Conservation (phyloP, 2,113 vertebrate genomes). For the Sarotherodon lohbergeri region DNA sequence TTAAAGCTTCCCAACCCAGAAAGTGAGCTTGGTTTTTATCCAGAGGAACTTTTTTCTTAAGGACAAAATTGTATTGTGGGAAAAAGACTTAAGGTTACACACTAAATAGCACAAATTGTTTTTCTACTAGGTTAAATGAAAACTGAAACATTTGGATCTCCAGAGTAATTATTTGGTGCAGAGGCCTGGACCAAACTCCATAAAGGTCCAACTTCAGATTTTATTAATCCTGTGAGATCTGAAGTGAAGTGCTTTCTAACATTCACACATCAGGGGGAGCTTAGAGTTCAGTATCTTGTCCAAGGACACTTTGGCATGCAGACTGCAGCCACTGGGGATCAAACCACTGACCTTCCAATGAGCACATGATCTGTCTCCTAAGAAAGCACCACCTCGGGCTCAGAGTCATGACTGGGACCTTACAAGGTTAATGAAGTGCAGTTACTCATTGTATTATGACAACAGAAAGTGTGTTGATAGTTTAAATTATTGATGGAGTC, state of each 20-base stretch:
- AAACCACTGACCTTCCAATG: neutral
- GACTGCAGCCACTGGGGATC: accelerated
- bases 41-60: neutral
- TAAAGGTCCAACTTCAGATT: neutral
- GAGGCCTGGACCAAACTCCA: neutral
- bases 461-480: neutral
- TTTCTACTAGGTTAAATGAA: neutral
- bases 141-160: neutral
- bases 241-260: neutral
- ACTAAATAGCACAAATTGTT: accelerated
- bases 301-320: neutral
- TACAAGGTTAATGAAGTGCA: neutral
- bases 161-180: neutral
- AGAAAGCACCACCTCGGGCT: neutral
- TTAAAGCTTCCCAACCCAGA: neutral
- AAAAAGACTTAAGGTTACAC: neutral
- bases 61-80: neutral
- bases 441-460: neutral
- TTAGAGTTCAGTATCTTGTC: neutral
- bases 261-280: neutral
- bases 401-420: neutral
- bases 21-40: neutral
- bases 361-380: neutral
- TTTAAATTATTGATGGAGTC: neutral
- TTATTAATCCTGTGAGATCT: neutral